Evolutionary conservation across 2,888 invertebrate genomes (phyloP).

Genomic region (Amiota minor): DNA sequence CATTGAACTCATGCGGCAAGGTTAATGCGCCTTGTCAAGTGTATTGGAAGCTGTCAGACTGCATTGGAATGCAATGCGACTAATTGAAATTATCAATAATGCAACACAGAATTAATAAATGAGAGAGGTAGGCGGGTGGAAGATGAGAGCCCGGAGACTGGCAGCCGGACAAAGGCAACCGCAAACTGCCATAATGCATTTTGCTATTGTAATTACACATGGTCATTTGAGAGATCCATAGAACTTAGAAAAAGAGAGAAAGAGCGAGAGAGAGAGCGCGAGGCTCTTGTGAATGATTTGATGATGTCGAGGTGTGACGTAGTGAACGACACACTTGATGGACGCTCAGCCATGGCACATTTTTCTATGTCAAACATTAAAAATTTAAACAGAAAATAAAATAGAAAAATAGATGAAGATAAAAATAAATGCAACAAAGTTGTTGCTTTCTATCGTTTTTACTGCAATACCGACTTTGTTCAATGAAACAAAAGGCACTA

Average conservation of each 20-base stretch:
- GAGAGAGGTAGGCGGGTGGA: not conserved
- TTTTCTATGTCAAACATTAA: slow-evolving; percentile 52
- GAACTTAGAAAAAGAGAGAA: no score
- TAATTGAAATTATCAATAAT: slow-evolving; percentile 31
- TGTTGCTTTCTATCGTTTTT: no score
- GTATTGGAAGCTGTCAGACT: not conserved
- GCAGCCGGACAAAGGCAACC: not conserved
- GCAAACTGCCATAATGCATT: slow-evolving; percentile 29
- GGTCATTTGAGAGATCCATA: no score
- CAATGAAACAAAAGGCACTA: no score
- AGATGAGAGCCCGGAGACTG: no score
- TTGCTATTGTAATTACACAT: slow-evolving; percentile 20
- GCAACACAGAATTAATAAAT: slow-evolving; percentile 21
- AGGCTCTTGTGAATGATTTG: not conserved
- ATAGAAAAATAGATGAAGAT: not conserved
- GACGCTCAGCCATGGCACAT: slow-evolving; percentile 57
- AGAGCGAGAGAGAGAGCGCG: not conserved
- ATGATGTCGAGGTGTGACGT: slow-evolving; percentile 27
- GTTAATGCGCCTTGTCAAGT: slow-evolving; percentile 13
- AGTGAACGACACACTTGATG: not conserved
- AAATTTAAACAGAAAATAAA: slow-evolving; percentile 40
- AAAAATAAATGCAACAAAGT: slow-evolving; percentile 13
- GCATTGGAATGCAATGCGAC: not conserved
- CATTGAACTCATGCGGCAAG: slow-evolving; percentile 26
- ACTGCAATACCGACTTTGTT: no score